A percentile compares a stretch with the other conserved stretches of the same genome.
Conservation (phyloP, 2,113 vertebrate genomes). For the Barnardius zonarius region DNA sequence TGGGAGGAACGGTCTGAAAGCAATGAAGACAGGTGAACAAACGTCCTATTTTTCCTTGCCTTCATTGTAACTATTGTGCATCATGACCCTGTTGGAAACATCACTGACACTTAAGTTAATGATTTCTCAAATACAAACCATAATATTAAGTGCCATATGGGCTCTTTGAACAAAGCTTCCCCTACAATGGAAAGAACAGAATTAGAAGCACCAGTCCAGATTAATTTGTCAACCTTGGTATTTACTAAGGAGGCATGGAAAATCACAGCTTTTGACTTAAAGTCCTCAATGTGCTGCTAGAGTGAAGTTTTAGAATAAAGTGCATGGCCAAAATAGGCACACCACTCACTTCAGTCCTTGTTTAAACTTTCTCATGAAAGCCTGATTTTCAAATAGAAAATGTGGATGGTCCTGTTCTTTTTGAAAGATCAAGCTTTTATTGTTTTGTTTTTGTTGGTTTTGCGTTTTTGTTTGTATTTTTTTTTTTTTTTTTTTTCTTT, state of each 20-base stretch:
- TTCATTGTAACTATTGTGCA: slow-evolving; percentile 6
- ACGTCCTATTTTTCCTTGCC: slow-evolving; percentile 62
- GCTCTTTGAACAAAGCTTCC: background rate
- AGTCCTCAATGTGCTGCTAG: background rate
- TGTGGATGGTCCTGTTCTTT: background rate
- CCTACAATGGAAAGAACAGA: background rate
- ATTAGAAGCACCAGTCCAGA: background rate
- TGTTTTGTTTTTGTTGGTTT: background rate
- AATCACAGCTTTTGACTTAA: background rate
- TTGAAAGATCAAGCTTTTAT: background rate
- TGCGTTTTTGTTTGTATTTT: no score
- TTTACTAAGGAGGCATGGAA: slow-evolving; percentile 49
- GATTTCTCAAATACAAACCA: background rate
- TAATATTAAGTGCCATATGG: background rate
- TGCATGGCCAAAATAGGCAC: background rate
- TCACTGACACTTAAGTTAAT: background rate
- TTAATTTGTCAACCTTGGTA: background rate
- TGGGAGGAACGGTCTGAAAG: background rate
- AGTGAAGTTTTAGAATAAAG: background rate
- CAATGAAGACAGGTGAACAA: background rate
- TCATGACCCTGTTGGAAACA: background rate
- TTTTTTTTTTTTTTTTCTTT: background rate
- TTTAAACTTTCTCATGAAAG: background rate
- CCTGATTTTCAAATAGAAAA: background rate
- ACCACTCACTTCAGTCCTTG: background rate